Base-by-base conservation (phyloP, 2,888 invertebrate species). In the Protonemura montana region DNA sequence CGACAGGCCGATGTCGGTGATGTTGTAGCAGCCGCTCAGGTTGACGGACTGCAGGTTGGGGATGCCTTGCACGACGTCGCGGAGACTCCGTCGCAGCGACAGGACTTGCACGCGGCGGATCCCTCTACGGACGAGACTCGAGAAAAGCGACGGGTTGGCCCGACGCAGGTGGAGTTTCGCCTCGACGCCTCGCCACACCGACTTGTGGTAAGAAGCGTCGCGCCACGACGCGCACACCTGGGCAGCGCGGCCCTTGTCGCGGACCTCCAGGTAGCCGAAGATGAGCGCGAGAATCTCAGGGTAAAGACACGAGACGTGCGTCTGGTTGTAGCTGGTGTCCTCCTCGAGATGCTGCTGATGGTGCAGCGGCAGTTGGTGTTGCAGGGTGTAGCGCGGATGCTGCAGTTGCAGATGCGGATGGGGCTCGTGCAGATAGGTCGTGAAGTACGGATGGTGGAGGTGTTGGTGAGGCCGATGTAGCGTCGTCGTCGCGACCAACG, bases 171-270 rank as follows among this genome's bases (percentile, higher is more conserved):
- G 98, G 88, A 98, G 92, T 89, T 97, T 96, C 0, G 98, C 98
- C 91, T 98, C 97, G 42, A 98, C 97, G 85, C 97, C 97, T 89
- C 97, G 95, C 98, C 98, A 98, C 27, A 98, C 98, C 77, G 96
- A 96, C 89, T 97, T 96, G 89, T 97, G 95, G 91, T 98, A 98
- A 41, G 97, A 96, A 82, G 98, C 98, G 90, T 98, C 98, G 87
- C 97, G 93, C 98, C 98, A 98, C 87, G 96, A 93, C 86, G 94
- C 94, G 91, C 97, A 97, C 88, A 98, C 98, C 92, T 97, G 97
- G 0, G 98, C 97, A 27, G 96, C 98, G 80, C 97, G 93, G 0
- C 98, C 98, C 90, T 97, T 95, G 92, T 98, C 98, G 89, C 95
- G 93, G 80, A 98, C 97, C 86, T 97, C 96, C 90, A 98, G 93